Evolutionary conservation across 2,888 invertebrate genomes (phyloP), one percentile per base, ranked within the genome.

Genomic region (Philereme transversata): DNA sequence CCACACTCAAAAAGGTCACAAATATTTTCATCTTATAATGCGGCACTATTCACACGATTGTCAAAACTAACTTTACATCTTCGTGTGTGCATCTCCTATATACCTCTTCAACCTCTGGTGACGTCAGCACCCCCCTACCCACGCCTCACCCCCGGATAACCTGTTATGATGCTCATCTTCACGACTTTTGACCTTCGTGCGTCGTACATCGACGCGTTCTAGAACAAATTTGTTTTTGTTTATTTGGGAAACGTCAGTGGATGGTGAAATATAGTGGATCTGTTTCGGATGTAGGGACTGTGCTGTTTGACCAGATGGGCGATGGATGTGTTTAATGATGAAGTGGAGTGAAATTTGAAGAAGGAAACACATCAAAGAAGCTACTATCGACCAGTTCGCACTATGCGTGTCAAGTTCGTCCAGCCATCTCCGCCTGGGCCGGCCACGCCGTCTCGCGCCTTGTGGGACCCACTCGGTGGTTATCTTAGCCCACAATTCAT

Each of bases 11-110:
- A 69, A 88, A 70, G 55, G 83, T 81, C 75, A 84, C 84, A 70
- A 86, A 77, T 68, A 80, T 81, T 67, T 87, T 82, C 90, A 90
- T 90, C 68, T 72, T 78, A 64, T 62, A 70, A 72, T 61, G 66
- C 66, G 65, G 54, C 74, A 77, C 82, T 83, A 83, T 78, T 77
- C 72, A 74, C 78, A 73, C 76, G 58, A 61, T 72, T 76, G 77
- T 77, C 82, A 75, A 79, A 80, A 82, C 81, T 85, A 79, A 77
- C 76, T 77, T 74, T 64, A 64, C 61, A 69, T 78, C 71, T 75
- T 72, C 80, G 81, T 79, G 65, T 60, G 84, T 84, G 79, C 87
- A 86, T 87, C 88, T 84, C 81, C 84, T 91, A 89, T 89, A 90
- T 91, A 91, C 76, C 80, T 68, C 63, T 78, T 73, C 87, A 87